Conservation (phyloP, 2,888 invertebrate genomes). For the Ernsta delagoae region DNA sequence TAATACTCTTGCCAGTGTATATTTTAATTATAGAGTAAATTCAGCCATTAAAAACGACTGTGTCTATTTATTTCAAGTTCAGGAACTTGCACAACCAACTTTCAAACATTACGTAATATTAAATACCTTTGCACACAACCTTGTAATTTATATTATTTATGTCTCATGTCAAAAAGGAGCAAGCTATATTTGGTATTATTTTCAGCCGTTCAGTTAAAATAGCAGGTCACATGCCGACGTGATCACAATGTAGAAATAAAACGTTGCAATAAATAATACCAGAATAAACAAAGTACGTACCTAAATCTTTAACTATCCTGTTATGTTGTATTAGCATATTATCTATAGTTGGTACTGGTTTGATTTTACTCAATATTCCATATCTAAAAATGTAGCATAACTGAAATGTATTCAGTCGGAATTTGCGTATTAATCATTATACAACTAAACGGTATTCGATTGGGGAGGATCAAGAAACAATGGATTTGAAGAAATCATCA, state of each 20-base stretch:
- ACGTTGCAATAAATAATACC: too few relatives aligned
- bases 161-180: constrained; percentile 25
- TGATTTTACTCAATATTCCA: too few relatives aligned
- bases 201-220: neutral
- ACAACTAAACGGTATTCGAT: too few relatives aligned
- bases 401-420: too few relatives aligned
- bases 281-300: too few relatives aligned
- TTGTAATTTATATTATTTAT: constrained; percentile 21
- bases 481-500: too few relatives aligned
- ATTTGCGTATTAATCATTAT: too few relatives aligned
- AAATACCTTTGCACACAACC: constrained; percentile 29
- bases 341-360: too few relatives aligned
- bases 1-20: constrained; percentile 34
- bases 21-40: constrained; percentile 26
- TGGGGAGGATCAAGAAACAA: too few relatives aligned
- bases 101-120: constrained; percentile 36
- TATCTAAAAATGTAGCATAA: too few relatives aligned
- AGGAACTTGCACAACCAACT: constrained; percentile 23
- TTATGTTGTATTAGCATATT: too few relatives aligned
- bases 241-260: neutral
- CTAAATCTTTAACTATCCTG: too few relatives aligned
- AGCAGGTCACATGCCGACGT: neutral
- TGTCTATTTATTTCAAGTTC: constrained; percentile 33
- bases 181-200: constrained; percentile 15
- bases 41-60: constrained; percentile 21